A percentile compares a stretch with the other conserved stretches of the same genome.
These are phyloP conservation scores for Norana najaformis DNA, from an alignment of 2,888 invertebrate genomes.

Conservation along the genomic window DNA sequence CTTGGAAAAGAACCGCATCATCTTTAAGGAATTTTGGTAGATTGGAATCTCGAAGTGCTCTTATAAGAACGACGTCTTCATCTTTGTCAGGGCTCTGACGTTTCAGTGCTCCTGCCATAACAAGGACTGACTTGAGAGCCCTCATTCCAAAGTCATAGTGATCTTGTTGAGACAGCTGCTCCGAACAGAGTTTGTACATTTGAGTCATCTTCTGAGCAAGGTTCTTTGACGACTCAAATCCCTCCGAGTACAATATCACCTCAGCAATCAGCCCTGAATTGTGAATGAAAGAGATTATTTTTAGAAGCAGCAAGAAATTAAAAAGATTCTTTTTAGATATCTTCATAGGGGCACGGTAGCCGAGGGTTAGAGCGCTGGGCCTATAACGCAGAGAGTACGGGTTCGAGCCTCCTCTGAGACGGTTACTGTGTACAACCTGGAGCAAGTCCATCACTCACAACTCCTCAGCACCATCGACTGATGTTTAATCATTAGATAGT, in stretches of 20 bases:
- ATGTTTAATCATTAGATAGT: too few species aligned
- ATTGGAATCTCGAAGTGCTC: slow-evolving; percentile 85
- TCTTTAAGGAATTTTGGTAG: slow-evolving; percentile 85
- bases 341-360: background rate
- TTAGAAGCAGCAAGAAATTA: background rate
- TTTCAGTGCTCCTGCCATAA: slow-evolving; percentile 88
- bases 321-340: background rate
- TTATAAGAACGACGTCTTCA: slow-evolving; percentile 77
- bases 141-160: slow-evolving; percentile 86
- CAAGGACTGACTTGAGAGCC: slow-evolving; percentile 72
- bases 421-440: too few species aligned
- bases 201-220: slow-evolving; percentile 90
- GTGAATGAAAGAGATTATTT: background rate
- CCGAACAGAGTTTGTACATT: slow-evolving; percentile 88
- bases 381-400: too few species aligned
- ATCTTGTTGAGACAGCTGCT: slow-evolving; percentile 85
- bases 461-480: too few species aligned
- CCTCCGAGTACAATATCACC: slow-evolving; percentile 89
- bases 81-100: slow-evolving; percentile 80
- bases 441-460: too few species aligned
- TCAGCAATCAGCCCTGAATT: slow-evolving; percentile 72
- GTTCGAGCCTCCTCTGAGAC: too few species aligned
- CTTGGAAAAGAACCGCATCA: slow-evolving; percentile 79
- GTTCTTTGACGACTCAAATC: slow-evolving; percentile 83
- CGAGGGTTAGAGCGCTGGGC: too few species aligned